A percentile compares a stretch with the other conserved stretches of the same genome.
phyloP scores from a whole-genome alignment of 2,888 invertebrate species.

The Drosophila suboccidentalis region DNA sequence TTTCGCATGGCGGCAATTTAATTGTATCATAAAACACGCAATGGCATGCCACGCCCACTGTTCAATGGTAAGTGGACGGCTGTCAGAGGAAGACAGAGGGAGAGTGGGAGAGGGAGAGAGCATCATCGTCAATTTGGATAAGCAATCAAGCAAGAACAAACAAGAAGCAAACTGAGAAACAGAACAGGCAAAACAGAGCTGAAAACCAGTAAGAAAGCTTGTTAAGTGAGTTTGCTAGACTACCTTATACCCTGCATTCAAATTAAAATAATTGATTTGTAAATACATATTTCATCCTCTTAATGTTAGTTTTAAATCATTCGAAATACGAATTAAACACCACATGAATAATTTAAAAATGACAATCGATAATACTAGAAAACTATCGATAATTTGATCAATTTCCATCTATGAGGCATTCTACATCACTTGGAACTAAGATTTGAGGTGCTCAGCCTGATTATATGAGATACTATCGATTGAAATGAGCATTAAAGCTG shows the following conservation, averaged over 20 bases:
- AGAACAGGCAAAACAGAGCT: not conserved
- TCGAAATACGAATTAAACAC: too few relatives aligned
- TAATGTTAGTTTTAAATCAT: too few relatives aligned
- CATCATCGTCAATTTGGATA: slow-evolving; percentile 28
- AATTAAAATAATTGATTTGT: not conserved
- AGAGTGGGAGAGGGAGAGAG: not conserved
- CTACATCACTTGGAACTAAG: too few relatives aligned
- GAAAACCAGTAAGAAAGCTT: not conserved
- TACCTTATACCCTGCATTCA: not conserved
- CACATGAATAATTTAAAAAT: too few relatives aligned
- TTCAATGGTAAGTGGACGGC: not conserved
- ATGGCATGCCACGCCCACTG: slow-evolving; percentile 37
- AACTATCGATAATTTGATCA: not conserved
- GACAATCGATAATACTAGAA: not conserved
- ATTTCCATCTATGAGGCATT: not conserved
- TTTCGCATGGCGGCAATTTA: slow-evolving; percentile 55
- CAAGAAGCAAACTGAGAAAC: slow-evolving; percentile 3
- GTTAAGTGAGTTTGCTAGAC: not conserved
- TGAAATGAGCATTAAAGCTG: not conserved
- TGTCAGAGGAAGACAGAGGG: not conserved
- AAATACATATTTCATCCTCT: too few relatives aligned
- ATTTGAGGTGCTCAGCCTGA: too few relatives aligned
- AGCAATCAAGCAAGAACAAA: slow-evolving; percentile 37
- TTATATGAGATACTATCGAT: not conserved
- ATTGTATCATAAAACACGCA: slow-evolving; percentile 70